Percentiles rank a stretch among this genome's conserved stretches.
Evolutionary conservation across 2,113 vertebrate genomes (phyloP).

Genomic region (Callipepla californica): DNA sequence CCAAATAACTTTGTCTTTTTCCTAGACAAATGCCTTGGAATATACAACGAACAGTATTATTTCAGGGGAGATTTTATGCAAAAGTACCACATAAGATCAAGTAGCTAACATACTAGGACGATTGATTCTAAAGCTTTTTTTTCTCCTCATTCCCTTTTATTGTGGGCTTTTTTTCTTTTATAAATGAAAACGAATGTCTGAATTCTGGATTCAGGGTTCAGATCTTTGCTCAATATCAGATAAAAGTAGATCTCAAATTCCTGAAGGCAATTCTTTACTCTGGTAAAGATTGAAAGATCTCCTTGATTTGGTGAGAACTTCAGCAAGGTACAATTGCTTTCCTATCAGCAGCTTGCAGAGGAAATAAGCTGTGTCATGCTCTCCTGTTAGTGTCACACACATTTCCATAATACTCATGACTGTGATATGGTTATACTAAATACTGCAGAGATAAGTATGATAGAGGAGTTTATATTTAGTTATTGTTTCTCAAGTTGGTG

Average conservation of each 20-base stretch:
- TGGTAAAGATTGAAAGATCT: background rate
- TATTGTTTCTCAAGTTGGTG: background rate
- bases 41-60: background rate
- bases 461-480: background rate
- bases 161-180: background rate
- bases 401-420: background rate
- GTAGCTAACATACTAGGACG: background rate
- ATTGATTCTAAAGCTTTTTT: background rate
- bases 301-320: background rate
- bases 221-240: background rate
- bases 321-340: background rate
- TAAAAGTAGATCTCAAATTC: background rate
- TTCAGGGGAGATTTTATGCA: too few species aligned
- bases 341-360: background rate
- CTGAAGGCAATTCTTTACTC: background rate
- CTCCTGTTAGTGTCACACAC: background rate
- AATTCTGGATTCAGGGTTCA: background rate
- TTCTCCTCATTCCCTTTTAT: background rate
- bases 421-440: conserved; percentile 1
- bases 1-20: background rate
- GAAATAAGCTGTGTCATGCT: background rate
- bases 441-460: background rate
- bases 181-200: background rate
- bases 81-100: background rate
- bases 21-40: background rate